Evolutionary conservation across 2,888 invertebrate genomes (phyloP).

Genomic region (Dastarcus helophoroides): DNA sequence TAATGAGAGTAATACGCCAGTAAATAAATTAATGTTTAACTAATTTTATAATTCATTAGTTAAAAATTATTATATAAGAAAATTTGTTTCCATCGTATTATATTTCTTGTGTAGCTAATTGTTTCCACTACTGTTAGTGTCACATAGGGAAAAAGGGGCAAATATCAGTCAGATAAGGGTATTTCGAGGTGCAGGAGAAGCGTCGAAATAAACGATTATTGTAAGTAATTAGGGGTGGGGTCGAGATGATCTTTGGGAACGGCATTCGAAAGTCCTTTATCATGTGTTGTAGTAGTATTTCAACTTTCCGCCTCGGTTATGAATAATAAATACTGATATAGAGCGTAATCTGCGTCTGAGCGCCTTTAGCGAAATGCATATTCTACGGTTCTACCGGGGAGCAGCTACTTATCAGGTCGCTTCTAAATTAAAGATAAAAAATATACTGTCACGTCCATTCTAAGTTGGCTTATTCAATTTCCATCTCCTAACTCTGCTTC

Average conservation of each 20-base stretch:
- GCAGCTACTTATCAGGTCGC: constrained; percentile 34
- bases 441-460: constrained; percentile 38
- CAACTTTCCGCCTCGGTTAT: constrained; percentile 34
- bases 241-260: constrained; percentile 26
- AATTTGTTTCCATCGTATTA: no score
- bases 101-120: no score
- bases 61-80: no score
- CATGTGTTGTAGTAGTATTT: constrained; percentile 35
- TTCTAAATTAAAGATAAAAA: constrained; percentile 40
- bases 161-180: no score
- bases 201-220: no score
- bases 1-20: no score
- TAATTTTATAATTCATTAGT: no score
- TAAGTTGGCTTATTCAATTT: constrained; percentile 37
- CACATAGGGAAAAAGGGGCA: no score
- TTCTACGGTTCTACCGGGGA: constrained; percentile 26
- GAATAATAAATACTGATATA: constrained; percentile 39
- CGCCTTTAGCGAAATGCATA: constrained; percentile 32
- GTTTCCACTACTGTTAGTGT: no score
- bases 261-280: constrained; percentile 33
- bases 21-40: no score
- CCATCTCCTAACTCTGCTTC: constrained; percentile 22
- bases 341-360: constrained; percentile 31
- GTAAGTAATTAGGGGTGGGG: no score
- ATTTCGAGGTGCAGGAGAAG: no score